These are phyloP conservation scores for Eurosta solidaginis DNA, from an alignment of 1,140 invertebrate species.

Conservation along the genomic window DNA sequence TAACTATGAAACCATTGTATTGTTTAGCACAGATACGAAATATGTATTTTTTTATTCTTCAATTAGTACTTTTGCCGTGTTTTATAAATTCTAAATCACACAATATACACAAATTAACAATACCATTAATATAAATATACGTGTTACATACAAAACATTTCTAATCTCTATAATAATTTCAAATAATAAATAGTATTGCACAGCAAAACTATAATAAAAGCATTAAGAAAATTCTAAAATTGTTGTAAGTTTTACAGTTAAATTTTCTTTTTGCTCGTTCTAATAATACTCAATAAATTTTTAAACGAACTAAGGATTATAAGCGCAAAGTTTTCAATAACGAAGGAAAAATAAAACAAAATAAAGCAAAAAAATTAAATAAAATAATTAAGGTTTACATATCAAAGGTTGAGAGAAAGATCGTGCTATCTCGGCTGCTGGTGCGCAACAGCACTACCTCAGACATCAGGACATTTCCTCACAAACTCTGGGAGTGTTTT, in stretches of 20 bases:
- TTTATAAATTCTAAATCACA: conserved; percentile 1
- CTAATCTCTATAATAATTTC: not conserved
- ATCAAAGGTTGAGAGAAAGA: not conserved
- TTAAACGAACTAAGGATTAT: conserved; percentile 9
- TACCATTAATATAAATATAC: too few species aligned
- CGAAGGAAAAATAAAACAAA: conserved; percentile 11
- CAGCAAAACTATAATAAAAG: not conserved
- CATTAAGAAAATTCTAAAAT: not conserved
- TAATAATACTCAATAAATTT: conserved; percentile 27
- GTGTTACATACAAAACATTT: conserved; percentile 1
- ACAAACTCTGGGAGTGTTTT: too few species aligned
- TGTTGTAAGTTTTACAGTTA: not conserved
- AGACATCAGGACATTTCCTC: too few species aligned
- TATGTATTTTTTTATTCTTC: not conserved
- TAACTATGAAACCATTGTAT: not conserved
- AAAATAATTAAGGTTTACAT: not conserved
- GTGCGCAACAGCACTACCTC: too few species aligned
- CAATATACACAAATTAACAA: not conserved
- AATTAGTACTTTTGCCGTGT: not conserved
- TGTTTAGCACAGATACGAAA: not conserved
- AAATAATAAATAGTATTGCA: not conserved
- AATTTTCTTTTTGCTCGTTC: not conserved
- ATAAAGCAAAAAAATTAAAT: conserved; percentile 3
- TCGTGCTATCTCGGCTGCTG: not conserved
- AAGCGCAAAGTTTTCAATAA: conserved; percentile 20